Evolutionary conservation across 2,797 vertebrate species (phyloP).

Genomic region (Eutrigla gurnardus): DNA sequence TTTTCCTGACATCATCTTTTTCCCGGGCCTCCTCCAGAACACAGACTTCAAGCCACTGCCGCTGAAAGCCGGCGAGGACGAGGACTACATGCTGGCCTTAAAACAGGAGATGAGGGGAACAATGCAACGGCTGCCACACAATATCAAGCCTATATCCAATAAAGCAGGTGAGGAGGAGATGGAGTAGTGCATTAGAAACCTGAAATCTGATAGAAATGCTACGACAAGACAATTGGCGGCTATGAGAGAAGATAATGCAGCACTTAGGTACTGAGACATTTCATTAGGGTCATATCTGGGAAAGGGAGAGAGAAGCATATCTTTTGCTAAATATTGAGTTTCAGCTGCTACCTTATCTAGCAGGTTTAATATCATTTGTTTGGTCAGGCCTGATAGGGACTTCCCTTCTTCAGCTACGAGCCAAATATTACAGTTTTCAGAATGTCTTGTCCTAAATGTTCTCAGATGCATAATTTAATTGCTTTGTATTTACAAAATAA

Average conservation of each 20-base stretch:
- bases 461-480: neutral
- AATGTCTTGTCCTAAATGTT: neutral
- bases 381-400: conserved; percentile 2
- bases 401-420: neutral
- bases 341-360: conserved; percentile 22
- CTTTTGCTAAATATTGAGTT: conserved; percentile 52
- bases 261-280: conserved; percentile 65
- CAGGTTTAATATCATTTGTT: conserved; percentile 32
- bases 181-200: conserved; percentile 48
- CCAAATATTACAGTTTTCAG: conserved; percentile 2
- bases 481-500: conserved; percentile 2
- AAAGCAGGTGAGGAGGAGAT: conserved; percentile 81
- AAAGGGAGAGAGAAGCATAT: conserved; percentile 27
- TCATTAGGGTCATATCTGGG: conserved; percentile 53
- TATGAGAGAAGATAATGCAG: conserved; percentile 59
- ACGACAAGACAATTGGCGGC: conserved; percentile 21
- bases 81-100: conserved; percentile 92
- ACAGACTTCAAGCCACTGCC: conserved; percentile 90
- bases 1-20: neutral
- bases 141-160: conserved; percentile 79
- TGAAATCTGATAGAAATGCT: conserved; percentile 33
- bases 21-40: conserved; percentile 66
- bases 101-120: conserved; percentile 92
- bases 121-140: conserved; percentile 88
- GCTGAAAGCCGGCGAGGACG: conserved; percentile 88